Conservation (phyloP, 2,797 vertebrate species). For the Petrocephalus schoutedeni region DNA sequence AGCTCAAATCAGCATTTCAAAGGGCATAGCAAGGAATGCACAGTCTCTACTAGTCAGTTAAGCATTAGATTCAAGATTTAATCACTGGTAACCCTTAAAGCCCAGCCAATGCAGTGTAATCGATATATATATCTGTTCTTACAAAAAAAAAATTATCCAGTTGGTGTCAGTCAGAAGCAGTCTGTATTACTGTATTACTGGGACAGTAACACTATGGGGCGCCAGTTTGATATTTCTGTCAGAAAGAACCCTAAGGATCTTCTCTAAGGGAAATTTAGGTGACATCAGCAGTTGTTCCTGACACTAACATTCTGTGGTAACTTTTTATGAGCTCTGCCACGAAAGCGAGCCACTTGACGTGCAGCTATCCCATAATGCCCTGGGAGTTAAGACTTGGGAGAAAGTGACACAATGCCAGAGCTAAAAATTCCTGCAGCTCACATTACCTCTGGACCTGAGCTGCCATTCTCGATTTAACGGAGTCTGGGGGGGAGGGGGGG, state of each 20-base stretch:
- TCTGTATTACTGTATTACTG: not conserved
- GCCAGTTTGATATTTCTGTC: not conserved
- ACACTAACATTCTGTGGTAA: slow-evolving; percentile 3
- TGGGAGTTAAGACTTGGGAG: not conserved
- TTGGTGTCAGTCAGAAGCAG: not conserved
- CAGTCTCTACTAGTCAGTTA: not conserved
- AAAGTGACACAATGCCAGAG: not conserved
- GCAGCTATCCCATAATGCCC: slow-evolving; percentile 8
- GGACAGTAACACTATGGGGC: not conserved
- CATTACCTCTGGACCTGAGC: slow-evolving; percentile 11
- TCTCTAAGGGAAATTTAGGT: not conserved
- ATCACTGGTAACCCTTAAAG: not conserved
- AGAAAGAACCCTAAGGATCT: not conserved
- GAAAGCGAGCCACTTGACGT: not conserved
- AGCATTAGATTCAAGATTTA: not conserved
- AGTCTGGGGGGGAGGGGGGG: not conserved
- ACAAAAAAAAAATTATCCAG: not conserved
- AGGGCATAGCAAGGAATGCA: not conserved
- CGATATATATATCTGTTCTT: not conserved
- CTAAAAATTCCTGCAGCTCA: not conserved
- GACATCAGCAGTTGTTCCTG: slow-evolving; percentile 14
- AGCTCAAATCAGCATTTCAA: not conserved
- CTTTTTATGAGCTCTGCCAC: slow-evolving; percentile 13
- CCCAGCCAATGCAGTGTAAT: not conserved
- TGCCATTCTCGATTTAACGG: slow-evolving; percentile 5